A percentile compares a stretch with the other conserved stretches of the same genome.
phyloP scores from a whole-genome alignment of 2,113 vertebrate species.

The Microcebus ravelobensis region DNA sequence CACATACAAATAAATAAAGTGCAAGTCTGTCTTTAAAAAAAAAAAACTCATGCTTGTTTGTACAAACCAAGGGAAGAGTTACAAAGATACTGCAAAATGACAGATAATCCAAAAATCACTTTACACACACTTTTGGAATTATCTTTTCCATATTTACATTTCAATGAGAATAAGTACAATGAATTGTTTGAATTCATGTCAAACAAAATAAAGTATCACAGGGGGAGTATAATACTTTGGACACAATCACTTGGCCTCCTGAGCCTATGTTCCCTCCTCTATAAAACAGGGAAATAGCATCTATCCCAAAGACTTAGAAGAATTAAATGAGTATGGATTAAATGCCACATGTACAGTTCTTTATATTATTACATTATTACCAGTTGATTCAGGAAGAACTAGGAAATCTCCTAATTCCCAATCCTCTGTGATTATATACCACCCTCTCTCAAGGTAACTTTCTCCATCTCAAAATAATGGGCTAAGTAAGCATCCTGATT shows the following conservation, averaged over 20 bases:
- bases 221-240: neutral
- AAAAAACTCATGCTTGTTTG: neutral
- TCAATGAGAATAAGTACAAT: slow-evolving; percentile 1
- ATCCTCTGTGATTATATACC: neutral
- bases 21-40: neutral
- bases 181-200: neutral
- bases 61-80: neutral
- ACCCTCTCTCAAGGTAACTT: neutral
- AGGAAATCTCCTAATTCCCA: neutral
- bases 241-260: neutral
- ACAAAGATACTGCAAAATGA: slow-evolving; percentile 40
- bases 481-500: neutral
- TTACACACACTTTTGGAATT: neutral
- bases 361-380: neutral
- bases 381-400: neutral
- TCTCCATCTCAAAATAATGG: neutral
- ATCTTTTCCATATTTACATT: neutral
- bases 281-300: neutral
- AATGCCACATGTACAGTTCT: neutral
- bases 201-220: slow-evolving; percentile 7
- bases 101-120: neutral
- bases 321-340: neutral
- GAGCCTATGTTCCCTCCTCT: slow-evolving; percentile 16
- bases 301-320: neutral
- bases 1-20: neutral